Evolutionary conservation across 2,888 invertebrate species (phyloP), one percentile per base, ranked within the genome.

Genomic region (Acanthosepion esculentum): DNA sequence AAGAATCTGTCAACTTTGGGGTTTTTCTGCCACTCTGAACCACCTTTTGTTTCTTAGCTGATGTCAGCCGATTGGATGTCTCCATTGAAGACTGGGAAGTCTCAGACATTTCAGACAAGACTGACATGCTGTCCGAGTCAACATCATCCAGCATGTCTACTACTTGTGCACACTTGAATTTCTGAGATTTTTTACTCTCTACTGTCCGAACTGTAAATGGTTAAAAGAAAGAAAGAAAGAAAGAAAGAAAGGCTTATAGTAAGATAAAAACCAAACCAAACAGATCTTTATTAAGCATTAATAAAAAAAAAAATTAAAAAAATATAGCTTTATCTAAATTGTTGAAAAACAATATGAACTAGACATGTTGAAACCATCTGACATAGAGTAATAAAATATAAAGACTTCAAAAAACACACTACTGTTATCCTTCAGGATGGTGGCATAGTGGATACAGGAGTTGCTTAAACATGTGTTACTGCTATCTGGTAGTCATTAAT

Each of bases 121-220:
- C 48, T 18, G 94, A 94, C n/a, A 29, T 55, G 26, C 29, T 48
- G 48, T 93, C 93, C 8, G 48, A 48, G 6, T 93, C 93, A 78
- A 78, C 78, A 93, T 93, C 93, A 94, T 94, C 94, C 64, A 94
- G 23, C 94, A 94, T 94, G 48, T 94, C 94, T 55, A 94, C 94
- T 15, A 94, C 94, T 15, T 94, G 94, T 18, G 33, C 26, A 59
- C 94, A 94, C 33, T 94, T 94, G 55, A 94, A 94, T n/a, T 59
- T 94, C 41, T 41, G 18, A 5, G 64, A 59, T 6, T 48, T 33
- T 94, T 64, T 94, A 48, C n/a, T 55, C 18, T 94, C 55, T 53
- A 7, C 53, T 93, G 48, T 29, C 12, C 18, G 26, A 53, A 55
- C 94, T 94, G 59, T n/a, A 94, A n/a, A 29, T 94, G 8, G 20